Base-by-base conservation (phyloP, 2,797 vertebrate genomes). In the Nasua narica region DNA sequence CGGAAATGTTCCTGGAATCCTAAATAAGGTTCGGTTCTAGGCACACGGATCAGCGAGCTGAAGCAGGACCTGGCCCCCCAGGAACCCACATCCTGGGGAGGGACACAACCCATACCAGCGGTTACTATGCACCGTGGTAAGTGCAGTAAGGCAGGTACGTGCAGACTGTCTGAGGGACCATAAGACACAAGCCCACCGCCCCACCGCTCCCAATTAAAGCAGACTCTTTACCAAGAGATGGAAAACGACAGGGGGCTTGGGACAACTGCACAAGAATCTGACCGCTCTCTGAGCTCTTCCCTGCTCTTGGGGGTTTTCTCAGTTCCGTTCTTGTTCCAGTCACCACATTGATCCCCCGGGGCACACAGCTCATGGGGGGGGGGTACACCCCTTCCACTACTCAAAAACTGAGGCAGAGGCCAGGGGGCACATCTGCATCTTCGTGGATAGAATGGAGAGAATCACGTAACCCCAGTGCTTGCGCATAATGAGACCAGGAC, bases 281-380 rank as follows among this genome's bases (percentile, higher is more conserved):
- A 89, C 50, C 7, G 8, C 7, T 43, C 58, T 56, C 18, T 50
- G 62, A 67, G 15, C 16, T 60, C 70, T 37, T n/a, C 16, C 8
- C 25, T 82, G 52, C 29, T 48, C 65, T 35, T 40, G 12, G 72
- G 27, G 60, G 35, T 50, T 48, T 92, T 52, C 81, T 92, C 74
- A 27, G 46, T 29, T 72, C 67, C 50, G 5, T 65, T 18, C 60
- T 21, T 62, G 29, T 40, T 52, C 56, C 11, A 13, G 54, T 40
- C 67, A 27, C 48, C 50, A 19, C 0, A 3, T 12, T 21, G 56
- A 37, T 48, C 4, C 43, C 23, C 13, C 0, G 1, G 43, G 50
- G 21, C 58, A 40, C 4, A 35, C 1, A 13, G 40, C 32, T 62
- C 3, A 0, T 15, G 37, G 37, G 12, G 43, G 43, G 29, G 37